Conservation (phyloP, 2,888 invertebrate genomes). For the Acronicta aceris region DNA sequence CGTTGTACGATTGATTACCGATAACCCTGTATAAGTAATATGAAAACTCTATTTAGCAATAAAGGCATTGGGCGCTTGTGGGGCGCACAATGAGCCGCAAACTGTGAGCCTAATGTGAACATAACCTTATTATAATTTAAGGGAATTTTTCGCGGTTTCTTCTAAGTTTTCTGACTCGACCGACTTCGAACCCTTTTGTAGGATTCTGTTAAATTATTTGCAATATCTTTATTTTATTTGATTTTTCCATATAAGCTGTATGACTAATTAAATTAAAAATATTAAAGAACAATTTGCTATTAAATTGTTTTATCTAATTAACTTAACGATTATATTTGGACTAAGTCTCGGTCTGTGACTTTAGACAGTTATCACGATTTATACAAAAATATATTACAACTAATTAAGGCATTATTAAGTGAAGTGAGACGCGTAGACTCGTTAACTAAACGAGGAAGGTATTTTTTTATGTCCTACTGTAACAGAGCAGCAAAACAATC, state of each 20-base stretch:
- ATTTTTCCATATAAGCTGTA: slow-evolving; percentile 50
- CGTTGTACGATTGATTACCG: too few relatives aligned
- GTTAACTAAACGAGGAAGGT: too few relatives aligned
- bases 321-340: slow-evolving; percentile 27
- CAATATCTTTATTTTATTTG: slow-evolving; percentile 34
- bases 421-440: slow-evolving; percentile 1
- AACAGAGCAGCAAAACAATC: background rate
- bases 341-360: slow-evolving; percentile 49
- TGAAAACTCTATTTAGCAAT: too few relatives aligned
- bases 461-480: background rate
- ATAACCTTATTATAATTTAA: too few relatives aligned
- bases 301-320: slow-evolving; percentile 6
- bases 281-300: slow-evolving; percentile 15
- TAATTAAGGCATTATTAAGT: slow-evolving; percentile 7
- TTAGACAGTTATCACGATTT: slow-evolving; percentile 17
- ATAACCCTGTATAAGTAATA: too few relatives aligned
- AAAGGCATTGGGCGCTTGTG: too few relatives aligned
- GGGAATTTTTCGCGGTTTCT: too few relatives aligned
- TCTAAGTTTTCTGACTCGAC: too few relatives aligned
- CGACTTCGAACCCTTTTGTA: too few relatives aligned
- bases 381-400: slow-evolving; percentile 29
- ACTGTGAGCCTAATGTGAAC: too few relatives aligned
- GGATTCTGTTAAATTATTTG: too few relatives aligned
- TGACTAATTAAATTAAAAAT: slow-evolving; percentile 27
- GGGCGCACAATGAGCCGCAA: too few relatives aligned